phyloP scores from a whole-genome alignment of 2,113 vertebrate species.

The Mesitornis unicolor region DNA sequence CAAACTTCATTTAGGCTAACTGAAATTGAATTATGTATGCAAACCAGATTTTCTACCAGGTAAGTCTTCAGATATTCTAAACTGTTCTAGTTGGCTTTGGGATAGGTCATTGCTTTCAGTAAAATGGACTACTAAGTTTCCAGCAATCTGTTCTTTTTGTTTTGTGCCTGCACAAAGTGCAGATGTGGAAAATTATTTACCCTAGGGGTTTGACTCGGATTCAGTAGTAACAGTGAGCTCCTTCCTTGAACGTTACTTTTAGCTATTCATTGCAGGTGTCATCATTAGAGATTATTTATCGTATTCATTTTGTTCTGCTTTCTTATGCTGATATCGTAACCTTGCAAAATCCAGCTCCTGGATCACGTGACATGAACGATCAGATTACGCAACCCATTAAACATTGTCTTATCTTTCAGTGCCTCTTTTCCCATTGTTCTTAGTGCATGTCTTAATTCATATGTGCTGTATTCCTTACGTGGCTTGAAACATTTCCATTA shows the following conservation, averaged over 20 bases:
- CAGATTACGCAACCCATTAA: slow-evolving; percentile 32
- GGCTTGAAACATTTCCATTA: neutral
- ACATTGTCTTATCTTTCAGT: slow-evolving; percentile 36
- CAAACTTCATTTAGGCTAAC: neutral
- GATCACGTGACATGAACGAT: neutral
- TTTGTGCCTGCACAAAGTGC: neutral
- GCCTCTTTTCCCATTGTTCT: slow-evolving; percentile 21
- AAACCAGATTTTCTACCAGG: neutral
- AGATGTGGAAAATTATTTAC: neutral
- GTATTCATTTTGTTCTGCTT: neutral
- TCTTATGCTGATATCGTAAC: neutral
- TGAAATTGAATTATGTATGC: neutral
- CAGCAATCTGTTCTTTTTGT: neutral
- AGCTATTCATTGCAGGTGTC: neutral
- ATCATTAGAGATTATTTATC: neutral
- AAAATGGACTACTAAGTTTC: neutral
- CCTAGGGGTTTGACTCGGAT: neutral
- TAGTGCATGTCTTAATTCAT: neutral
- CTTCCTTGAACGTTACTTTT: neutral
- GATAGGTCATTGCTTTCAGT: neutral
- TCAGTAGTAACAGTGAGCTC: neutral
- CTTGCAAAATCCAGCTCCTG: slow-evolving; percentile 17
- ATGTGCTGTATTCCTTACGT: neutral
- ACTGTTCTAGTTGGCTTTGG: neutral
- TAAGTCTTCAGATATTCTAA: neutral